Evolutionary conservation across 2,797 vertebrate genomes (phyloP), one percentile per base, ranked within the genome.

Genomic region (Cryptoprocta ferox): DNA sequence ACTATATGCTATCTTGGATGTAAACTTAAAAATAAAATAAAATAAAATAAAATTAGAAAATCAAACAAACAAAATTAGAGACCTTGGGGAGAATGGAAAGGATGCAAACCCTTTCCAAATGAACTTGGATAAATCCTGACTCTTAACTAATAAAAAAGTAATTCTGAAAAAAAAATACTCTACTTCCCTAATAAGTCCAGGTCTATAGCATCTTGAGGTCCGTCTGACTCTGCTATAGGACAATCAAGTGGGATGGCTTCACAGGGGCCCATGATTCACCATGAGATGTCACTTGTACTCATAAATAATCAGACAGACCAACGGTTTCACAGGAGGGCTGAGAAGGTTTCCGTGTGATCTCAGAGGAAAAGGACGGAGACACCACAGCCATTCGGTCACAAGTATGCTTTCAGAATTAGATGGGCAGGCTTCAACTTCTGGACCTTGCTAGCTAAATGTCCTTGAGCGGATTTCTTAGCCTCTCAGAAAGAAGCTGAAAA

Each of bases 401-500:
- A 30, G 81, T 37, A 59, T 0, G 19, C 26, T 73, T 75, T 92
- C 70, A 73, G 70, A 83, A 81, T 26, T 48, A 85, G 15, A 53
- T 10, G 61, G 37, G 32, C 39, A 71, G 78, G 75, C 24, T 63
- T 91, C 82, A 94, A 45, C 32, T 76, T 88, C 87, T 92, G 81
- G 56, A 37, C 68, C 42, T 85, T 45, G 12, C 37, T 83, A 71
- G 37, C 78, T 89, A 5, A 37, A 8, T 80, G 45, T 6, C 66
- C 45, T 76, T 42, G 15, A 50, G 50, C 4, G 2, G 24, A n/a
- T 73, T 89, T 92, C 83, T 87, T 21, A 35, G 70, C 24, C 66
- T 94, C 65, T 89, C 75, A 61, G 42, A 86, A 85, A 59, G 37
- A 93, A 79, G 35, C 24, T 9, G 48, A 75, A 63, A 97, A 96